Percentiles rank a stretch among this genome's conserved stretches.
Conservation (phyloP, 2,888 invertebrate genomes). For the Thereva unica region DNA sequence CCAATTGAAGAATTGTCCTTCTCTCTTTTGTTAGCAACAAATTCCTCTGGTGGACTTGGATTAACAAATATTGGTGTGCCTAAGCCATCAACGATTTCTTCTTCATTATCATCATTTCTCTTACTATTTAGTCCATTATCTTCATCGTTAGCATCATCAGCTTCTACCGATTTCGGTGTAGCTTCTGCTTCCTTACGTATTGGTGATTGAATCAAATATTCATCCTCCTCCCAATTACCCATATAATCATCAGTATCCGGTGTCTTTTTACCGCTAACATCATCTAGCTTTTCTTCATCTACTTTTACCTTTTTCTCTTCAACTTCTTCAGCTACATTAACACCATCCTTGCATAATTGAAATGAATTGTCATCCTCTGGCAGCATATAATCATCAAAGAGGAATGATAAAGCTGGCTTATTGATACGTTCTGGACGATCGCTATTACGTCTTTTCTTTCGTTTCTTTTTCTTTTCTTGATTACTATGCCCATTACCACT, state of each 20-base stretch:
- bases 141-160: slow-evolving; percentile 17
- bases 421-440: no score
- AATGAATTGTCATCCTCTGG: slow-evolving; percentile 5
- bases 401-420: slow-evolving; percentile 6
- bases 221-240: slow-evolving; percentile 57
- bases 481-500: not conserved
- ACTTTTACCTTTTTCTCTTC: slow-evolving; percentile 20
- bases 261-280: slow-evolving; percentile 9
- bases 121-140: slow-evolving; percentile 36
- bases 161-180: slow-evolving; percentile 44
- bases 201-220: slow-evolving; percentile 39
- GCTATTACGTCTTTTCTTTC: not conserved
- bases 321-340: slow-evolving; percentile 1
- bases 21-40: not conserved
- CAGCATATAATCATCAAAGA: slow-evolving; percentile 11
- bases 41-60: slow-evolving; percentile 47
- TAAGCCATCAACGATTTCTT: slow-evolving; percentile 42
- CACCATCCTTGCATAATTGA: slow-evolving; percentile 3
- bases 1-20: not conserved
- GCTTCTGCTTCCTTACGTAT: slow-evolving; percentile 32
- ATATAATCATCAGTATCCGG: slow-evolving; percentile 57
- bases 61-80: slow-evolving; percentile 48
- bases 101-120: not conserved
- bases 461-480: not conserved
- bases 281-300: slow-evolving; percentile 4